Base-by-base conservation (phyloP, 2,113 vertebrate species). In the Ictalurus furcatus region DNA sequence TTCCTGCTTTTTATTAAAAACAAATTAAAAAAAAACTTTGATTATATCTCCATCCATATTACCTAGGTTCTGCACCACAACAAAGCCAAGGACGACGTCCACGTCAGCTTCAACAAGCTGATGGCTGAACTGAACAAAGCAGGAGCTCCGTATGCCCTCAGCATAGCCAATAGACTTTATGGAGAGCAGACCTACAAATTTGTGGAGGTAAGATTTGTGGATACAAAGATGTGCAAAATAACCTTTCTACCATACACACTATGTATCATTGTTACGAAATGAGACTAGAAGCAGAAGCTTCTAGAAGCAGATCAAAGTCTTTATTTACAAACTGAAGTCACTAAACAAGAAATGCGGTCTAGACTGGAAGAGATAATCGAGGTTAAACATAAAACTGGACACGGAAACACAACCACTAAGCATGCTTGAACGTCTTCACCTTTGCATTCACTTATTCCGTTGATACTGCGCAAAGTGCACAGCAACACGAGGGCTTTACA, bases 141-240 rank as follows among this genome's bases (percentile, higher is more conserved):
- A 1, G 93, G 91, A 3, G 93, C 93, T n/a, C 93, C 95, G 0
- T 97, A 97, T 44, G 87, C 95, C 23, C 93, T 99, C 87, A 97
- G 94, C 44, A 86, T 98, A 5, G 98, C 97, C 86, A 99, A 94
- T 84, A 95, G 96, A 8, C 94, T 99, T 11, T 99, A 96, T 34
- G 98, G 97, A 90, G 97, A 99, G 88, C 93, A 96, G 92, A 95
- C 95, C 44, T 98, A 95, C 90, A 40, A 90, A 85, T 98, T 99
- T 94, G 92, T 97, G 69, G 87, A 95, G 73, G 98, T 99, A 91
- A 65, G 93, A 65, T 25, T 5, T 91, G 80, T 85, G 40, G 82
- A 52, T 21, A 63, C 11, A 65, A 19, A 67, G 28, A 40, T 23
- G n/a, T 63, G n/a, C 4, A 52, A 34, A 81, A 71, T 71, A 17